phyloP scores from a whole-genome alignment of 2,888 invertebrate species.

The Oscheius myriophilus region DNA sequence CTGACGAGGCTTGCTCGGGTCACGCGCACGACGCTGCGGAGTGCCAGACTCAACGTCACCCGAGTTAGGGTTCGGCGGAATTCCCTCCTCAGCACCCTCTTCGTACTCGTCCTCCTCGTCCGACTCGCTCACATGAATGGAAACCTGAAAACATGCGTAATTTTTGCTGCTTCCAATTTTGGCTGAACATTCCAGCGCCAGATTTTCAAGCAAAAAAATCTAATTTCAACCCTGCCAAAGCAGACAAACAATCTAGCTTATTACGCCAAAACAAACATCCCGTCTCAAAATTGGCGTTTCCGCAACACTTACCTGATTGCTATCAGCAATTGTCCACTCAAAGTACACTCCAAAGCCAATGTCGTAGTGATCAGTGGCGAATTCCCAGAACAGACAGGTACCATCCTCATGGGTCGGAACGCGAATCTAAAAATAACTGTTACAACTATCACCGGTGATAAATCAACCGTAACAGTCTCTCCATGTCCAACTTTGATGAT shows the following conservation, averaged over 20 bases:
- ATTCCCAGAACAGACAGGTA: slow-evolving; percentile 95
- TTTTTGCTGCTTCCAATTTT: not conserved
- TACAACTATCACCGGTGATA: not conserved
- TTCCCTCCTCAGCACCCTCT: slow-evolving; percentile 43
- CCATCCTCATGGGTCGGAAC: slow-evolving; percentile 96
- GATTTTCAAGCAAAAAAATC: not conserved
- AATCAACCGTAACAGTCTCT: slow-evolving; percentile 88
- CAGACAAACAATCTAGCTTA: not conserved
- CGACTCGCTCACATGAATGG: slow-evolving; percentile 94
- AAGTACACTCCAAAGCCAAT: slow-evolving; percentile 95
- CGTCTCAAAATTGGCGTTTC: not conserved
- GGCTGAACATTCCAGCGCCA: not conserved
- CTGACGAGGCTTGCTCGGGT: slow-evolving; percentile 74
- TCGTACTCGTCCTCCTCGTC: slow-evolving; percentile 81
- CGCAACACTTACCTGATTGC: slow-evolving; percentile 77
- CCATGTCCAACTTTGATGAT: slow-evolving; percentile 93
- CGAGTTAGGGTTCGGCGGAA: slow-evolving; percentile 12
- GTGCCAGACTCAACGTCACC: slow-evolving; percentile 79
- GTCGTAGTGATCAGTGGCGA: slow-evolving; percentile 96
- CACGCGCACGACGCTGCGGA: slow-evolving; percentile 35
- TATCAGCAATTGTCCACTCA: slow-evolving; percentile 83
- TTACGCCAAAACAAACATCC: not conserved
- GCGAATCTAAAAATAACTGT: slow-evolving; percentile 76
- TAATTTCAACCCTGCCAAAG: not conserved
- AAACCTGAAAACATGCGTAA: slow-evolving; percentile 75